phyloP scores from a whole-genome alignment of 2,113 vertebrate species.

The Tylochromis polylepis region DNA sequence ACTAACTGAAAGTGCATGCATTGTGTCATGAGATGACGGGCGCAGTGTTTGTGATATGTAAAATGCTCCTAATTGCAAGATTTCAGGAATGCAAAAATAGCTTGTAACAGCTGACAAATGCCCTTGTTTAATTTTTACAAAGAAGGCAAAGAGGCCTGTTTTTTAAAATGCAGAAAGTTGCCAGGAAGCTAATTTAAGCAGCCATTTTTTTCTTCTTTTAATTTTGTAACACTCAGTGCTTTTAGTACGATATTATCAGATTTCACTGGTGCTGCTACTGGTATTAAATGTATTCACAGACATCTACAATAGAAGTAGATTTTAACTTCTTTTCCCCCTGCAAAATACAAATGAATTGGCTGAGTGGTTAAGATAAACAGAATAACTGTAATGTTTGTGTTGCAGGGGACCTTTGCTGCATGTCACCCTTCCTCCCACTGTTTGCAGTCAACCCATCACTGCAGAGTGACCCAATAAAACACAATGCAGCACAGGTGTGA shows the following conservation, averaged over 20 bases:
- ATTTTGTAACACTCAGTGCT: background rate
- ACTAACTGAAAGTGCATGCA: background rate
- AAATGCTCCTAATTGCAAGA: background rate
- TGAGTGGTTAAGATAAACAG: background rate
- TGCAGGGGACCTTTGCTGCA: background rate
- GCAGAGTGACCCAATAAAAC: background rate
- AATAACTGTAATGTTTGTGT: background rate
- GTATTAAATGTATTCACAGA: background rate
- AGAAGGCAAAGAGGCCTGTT: background rate
- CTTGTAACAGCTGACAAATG: background rate
- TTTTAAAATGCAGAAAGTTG: background rate
- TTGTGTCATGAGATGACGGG: too few relatives aligned
- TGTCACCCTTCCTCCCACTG: background rate
- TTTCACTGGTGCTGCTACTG: background rate
- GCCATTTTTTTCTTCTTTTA: too few relatives aligned
- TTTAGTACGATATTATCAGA: background rate
- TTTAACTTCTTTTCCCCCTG: accelerated
- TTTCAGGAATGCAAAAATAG: background rate
- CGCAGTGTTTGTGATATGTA: background rate
- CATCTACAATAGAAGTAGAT: background rate
- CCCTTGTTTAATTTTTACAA: background rate
- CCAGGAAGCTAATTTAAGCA: background rate
- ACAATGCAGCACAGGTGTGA: background rate
- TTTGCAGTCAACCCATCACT: background rate
- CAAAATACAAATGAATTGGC: background rate